Evolutionary conservation across 2,797 vertebrate species (phyloP), one percentile per base, ranked within the genome.

Genomic region (Fistularia tabacaria): DNA sequence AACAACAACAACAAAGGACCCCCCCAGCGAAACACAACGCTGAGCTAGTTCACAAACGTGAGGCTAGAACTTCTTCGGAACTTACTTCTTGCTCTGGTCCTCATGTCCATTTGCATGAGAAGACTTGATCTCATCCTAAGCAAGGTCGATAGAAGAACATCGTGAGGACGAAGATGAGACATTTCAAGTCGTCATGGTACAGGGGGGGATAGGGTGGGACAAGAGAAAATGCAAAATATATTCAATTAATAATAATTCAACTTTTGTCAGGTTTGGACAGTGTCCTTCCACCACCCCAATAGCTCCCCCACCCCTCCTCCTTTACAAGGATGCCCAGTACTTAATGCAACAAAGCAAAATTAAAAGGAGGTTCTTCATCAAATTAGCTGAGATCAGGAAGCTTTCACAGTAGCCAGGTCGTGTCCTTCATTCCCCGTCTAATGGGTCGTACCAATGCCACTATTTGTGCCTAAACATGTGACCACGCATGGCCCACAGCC

Each of bases 121-220:
- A 91, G 96, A 91, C 91, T 98, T 99, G 94, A 94, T 94, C 94
- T 98, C 97, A 93, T 98, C 97, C 97, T 99, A 97, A 97, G 94
- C 94, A 96, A 92, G 94, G 95, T 97, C 93, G 94, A 99, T 96
- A 99, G 95, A 95, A 98, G 93, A 99, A 99, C 93, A 99, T 95
- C 94, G 90, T 98, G 93, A 98, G 93, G 94, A 93, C 93, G 95
- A 91, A 95, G 94, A 86, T 92, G 93, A 94, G 93, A 98, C 90
- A 98, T 92, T 96, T 93, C 93, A 97, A 95, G 94, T 93, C 91
- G 94, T 95, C 93, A 98, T 94, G 93, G 88, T 88, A 93, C 87
- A 43, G 45, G 37, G 85, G 85, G 79, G 85, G 85, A 53, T 57
- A 76, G 87, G 88, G 86, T 72, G 83, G 76, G 86, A 89, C 93